These are phyloP conservation scores for Lutjanus erythropterus DNA, from an alignment of 2,113 vertebrate genomes.

Conservation along the genomic window DNA sequence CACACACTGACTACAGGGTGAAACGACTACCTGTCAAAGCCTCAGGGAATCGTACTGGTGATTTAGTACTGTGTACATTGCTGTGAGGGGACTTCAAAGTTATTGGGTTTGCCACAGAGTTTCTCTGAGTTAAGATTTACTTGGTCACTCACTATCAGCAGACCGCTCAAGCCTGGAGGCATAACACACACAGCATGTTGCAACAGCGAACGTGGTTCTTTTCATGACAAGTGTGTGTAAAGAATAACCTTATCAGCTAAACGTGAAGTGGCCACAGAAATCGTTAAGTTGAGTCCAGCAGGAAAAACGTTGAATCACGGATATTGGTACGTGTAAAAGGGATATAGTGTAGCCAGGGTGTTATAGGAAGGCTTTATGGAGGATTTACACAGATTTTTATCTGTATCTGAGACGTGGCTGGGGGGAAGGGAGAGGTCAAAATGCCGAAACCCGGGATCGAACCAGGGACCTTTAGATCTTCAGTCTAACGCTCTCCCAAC, in stretches of 20 bases:
- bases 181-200: neutral
- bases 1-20: conserved; percentile 44
- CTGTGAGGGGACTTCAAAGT: conserved; percentile 62
- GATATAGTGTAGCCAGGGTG: neutral
- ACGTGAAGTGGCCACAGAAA: conserved; percentile 1
- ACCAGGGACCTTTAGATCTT: conserved; percentile 69
- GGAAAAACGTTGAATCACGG: neutral
- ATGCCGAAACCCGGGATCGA: conserved; percentile 68
- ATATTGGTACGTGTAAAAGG: neutral
- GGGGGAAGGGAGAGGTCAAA: conserved; percentile 23
- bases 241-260: neutral
- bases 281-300: neutral
- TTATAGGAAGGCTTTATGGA: neutral
- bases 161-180: neutral
- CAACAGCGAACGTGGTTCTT: conserved; percentile 1
- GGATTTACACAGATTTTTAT: neutral
- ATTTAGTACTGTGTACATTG: conserved; percentile 54
- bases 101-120: neutral
- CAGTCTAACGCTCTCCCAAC: conserved; percentile 70
- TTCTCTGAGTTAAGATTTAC: conserved; percentile 33
- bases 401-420: accelerated
- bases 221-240: neutral
- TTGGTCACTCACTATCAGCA: conserved; percentile 8
- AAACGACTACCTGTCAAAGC: conserved; percentile 58
- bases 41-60: conserved; percentile 27